Conservation (phyloP, 2,797 vertebrate genomes). For the Coregonus sp. region DNA sequence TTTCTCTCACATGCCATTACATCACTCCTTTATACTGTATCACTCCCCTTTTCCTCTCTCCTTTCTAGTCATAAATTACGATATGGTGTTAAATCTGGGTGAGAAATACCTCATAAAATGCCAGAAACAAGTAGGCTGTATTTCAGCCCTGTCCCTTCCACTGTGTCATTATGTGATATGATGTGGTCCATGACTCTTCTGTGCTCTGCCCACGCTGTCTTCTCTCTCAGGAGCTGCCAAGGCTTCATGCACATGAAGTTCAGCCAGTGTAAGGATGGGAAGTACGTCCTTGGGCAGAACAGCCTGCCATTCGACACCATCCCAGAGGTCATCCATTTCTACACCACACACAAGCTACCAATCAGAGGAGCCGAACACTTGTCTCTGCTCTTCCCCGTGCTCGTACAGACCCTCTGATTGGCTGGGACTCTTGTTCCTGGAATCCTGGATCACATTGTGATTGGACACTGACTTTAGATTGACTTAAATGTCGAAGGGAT, state of each 20-base stretch:
- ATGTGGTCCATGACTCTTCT: conserved; percentile 12
- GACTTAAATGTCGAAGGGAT: no score
- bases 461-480: conserved; percentile 36
- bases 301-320: conserved; percentile 86
- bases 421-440: not conserved
- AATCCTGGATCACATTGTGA: conserved; percentile 24
- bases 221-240: conserved; percentile 81
- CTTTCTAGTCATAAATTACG: conserved; percentile 28
- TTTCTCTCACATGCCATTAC: conserved; percentile 16
- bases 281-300: conserved; percentile 83
- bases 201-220: conserved; percentile 8
- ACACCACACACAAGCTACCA: conserved; percentile 83
- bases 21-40: conserved; percentile 39
- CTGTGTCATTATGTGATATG: conserved; percentile 27
- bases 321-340: conserved; percentile 85
- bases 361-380: conserved; percentile 85
- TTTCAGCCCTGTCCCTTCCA: conserved; percentile 42
- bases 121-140: conserved; percentile 35
- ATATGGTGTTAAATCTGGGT: conserved; percentile 48
- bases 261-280: conserved; percentile 71
- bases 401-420: conserved; percentile 81
- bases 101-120: conserved; percentile 32
- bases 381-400: conserved; percentile 86
- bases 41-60: not conserved
- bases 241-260: conserved; percentile 93